Evolutionary conservation across 1,140 invertebrate genomes (phyloP), one percentile per base, ranked within the genome.

Genomic region (Wiebesia pumilae): DNA sequence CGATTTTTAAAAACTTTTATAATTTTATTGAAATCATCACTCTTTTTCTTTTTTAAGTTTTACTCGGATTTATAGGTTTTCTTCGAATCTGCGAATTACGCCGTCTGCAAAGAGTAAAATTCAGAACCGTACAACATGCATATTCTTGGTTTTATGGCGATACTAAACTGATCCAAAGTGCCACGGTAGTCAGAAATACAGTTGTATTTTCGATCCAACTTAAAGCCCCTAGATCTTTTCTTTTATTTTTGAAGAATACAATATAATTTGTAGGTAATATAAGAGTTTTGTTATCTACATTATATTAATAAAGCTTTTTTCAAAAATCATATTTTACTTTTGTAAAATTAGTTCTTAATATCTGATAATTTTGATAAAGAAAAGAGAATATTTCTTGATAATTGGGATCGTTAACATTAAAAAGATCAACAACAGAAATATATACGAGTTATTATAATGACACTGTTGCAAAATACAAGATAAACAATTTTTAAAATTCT

Each of bases 91-190:
- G 81, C 12, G 81, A 87, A 69, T 51, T 73, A 80, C 43, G 75
- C 67, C 75, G 81, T 78, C 80, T 82, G 69, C 80, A 86, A 38
- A 79, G 73, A 78, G 73, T 78, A 38, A 82, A 79, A 71, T 79
- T 75, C 47, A 21, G 67, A 82, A 73, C 58, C 81, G 78, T 86
- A 81, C 84, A 73, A 86, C 87, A 84, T 86, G 84, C 87, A 86
- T 88, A 88, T 89, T 85, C 83, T 87, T 19, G 73, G 88, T 88
- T 91, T 90, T 91, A 91, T 87, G 89, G 87, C 81, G 82, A 87
- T 88, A 87, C 88, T 89, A 90, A 91, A 89, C 86, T 88, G 88
- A 88, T 89, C 88, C 89, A 87, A 90, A 91, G 87, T 89, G 88
- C 86, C 69, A 78, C 67, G 84, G 86, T 87, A 87, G 89, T 88